Conservation (phyloP, 2,113 vertebrate species). For the Ciconia stormi region DNA sequence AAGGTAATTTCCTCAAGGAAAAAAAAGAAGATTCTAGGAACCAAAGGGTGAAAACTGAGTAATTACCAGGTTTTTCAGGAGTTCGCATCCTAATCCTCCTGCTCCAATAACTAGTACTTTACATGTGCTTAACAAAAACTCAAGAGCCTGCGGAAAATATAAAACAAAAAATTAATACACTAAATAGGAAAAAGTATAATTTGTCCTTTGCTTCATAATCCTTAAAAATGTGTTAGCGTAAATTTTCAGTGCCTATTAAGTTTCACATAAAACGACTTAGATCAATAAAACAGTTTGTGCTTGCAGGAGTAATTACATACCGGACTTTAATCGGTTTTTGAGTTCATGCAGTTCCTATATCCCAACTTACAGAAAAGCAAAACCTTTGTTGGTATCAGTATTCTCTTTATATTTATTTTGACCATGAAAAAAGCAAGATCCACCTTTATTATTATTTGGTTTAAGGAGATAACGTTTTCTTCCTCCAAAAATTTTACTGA, state of each 20-base stretch:
- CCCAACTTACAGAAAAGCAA: not conserved
- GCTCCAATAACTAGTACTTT: conserved; percentile 95
- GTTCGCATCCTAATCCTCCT: conserved; percentile 95
- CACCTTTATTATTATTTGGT: not conserved
- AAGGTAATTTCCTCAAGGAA: not conserved
- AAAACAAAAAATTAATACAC: conserved; percentile 63
- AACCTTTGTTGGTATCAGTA: not conserved
- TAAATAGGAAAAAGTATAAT: not conserved
- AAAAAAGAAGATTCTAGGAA: not conserved
- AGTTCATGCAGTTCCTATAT: not conserved
- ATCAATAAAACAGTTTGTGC: not conserved
- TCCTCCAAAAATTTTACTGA: not conserved
- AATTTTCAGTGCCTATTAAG: not conserved
- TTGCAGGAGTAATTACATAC: not conserved
- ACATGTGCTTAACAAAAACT: conserved; percentile 92
- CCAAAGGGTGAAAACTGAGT: conserved; percentile 2
- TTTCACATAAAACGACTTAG: not conserved
- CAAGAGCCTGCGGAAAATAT: conserved; percentile 81
- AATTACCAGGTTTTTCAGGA: conserved; percentile 96
- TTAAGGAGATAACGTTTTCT: not conserved
- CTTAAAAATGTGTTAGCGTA: not conserved
- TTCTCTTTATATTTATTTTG: not conserved
- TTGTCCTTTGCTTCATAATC: not conserved
- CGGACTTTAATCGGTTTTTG: not conserved
- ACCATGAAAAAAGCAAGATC: not conserved